These are phyloP conservation scores for Notospermus geniculatus DNA, from an alignment of 1,140 invertebrate species.

Conservation along the genomic window DNA sequence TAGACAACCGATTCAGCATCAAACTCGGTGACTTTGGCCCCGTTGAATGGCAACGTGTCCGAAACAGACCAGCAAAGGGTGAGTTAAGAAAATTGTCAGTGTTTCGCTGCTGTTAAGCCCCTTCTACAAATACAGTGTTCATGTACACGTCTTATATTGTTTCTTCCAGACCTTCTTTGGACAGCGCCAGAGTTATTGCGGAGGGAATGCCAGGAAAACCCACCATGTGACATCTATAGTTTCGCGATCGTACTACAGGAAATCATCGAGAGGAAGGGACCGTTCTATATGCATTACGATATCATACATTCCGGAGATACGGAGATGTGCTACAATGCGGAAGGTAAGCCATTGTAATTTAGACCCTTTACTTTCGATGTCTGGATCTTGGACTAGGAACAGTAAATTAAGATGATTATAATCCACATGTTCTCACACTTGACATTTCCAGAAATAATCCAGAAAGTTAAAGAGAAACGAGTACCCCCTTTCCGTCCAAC, in stretches of 20 bases:
- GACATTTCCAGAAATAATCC: conserved; percentile 4
- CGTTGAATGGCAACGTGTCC: conserved; percentile 39
- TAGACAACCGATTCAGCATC: conserved; percentile 91
- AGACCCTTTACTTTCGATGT: too few species aligned
- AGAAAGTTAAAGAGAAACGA: background rate
- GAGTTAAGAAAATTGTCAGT: too few species aligned
- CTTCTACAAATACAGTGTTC: too few species aligned
- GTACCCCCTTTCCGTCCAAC: background rate
- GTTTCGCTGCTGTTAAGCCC: too few species aligned
- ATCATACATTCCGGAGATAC: too few species aligned
- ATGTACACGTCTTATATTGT: too few species aligned
- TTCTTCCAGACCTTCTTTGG: conserved; percentile 3
- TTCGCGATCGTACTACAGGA: conserved; percentile 1
- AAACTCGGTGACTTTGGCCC: conserved; percentile 96
- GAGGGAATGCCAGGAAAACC: background rate
- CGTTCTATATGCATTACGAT: conserved; percentile 1
- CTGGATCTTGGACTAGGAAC: too few species aligned
- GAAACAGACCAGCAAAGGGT: too few species aligned
- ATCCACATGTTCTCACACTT: too few species aligned
- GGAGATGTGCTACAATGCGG: too few species aligned
- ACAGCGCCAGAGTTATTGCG: conserved; percentile 6
- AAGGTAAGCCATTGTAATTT: too few species aligned
- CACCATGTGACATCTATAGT: background rate
- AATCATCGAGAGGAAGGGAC: conserved; percentile 5
- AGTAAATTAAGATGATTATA: too few species aligned